These are phyloP conservation scores for Villa cingulata DNA, from an alignment of 2,888 invertebrate genomes.

Conservation along the genomic window DNA sequence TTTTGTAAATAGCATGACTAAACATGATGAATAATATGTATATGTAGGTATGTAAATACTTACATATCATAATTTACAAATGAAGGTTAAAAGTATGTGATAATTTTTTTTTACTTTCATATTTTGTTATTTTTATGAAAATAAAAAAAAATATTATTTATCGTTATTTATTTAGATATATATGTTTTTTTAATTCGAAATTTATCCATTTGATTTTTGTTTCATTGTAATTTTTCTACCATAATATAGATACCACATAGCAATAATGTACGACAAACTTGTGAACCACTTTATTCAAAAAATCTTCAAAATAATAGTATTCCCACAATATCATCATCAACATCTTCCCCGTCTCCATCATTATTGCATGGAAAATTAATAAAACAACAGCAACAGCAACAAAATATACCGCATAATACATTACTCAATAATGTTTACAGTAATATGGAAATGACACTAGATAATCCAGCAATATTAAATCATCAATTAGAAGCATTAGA, in stretches of 20 bases:
- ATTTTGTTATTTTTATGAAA: no score
- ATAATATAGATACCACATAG: conserved; percentile 64
- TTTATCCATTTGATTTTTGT: neutral
- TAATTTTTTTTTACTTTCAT: no score
- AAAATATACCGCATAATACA: neutral
- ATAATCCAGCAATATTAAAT: conserved; percentile 31
- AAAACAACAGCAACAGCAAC: no score
- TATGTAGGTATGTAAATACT: no score
- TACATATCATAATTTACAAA: no score
- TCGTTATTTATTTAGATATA: no score
- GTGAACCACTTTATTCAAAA: conserved; percentile 63
- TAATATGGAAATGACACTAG: conserved; percentile 27
- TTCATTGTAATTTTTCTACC: conserved; percentile 35
- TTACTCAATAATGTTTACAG: conserved; percentile 4
- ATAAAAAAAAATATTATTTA: no score
- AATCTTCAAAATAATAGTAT: conserved; percentile 37
- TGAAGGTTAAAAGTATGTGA: no score
- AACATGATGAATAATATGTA: no score
- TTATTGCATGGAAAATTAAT: conserved; percentile 2
- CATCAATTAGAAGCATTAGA: conserved; percentile 34
- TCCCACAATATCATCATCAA: neutral
- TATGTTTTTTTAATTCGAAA: no score
- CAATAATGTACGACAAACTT: conserved; percentile 51
- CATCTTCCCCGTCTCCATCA: neutral
- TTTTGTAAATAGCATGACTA: no score